These are phyloP conservation scores for Dermatemys mawii DNA, from an alignment of 2,113 vertebrate species.

Conservation along the genomic window DNA sequence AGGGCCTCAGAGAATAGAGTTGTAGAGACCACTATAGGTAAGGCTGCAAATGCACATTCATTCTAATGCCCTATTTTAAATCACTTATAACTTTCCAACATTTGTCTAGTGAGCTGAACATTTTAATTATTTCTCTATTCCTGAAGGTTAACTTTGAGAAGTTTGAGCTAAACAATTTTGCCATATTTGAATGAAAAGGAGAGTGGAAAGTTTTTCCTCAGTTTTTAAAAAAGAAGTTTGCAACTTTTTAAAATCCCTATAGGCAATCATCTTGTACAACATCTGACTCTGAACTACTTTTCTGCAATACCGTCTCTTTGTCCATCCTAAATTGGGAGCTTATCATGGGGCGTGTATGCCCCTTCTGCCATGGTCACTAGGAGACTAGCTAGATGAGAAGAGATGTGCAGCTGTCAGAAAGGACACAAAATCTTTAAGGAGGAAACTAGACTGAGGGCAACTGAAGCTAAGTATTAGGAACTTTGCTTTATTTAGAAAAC, in stretches of 20 bases:
- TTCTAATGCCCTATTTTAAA: neutral
- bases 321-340: too few species aligned
- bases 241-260: neutral
- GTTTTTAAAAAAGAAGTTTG: too few species aligned
- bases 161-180: neutral
- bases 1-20: too few species aligned
- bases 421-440: neutral
- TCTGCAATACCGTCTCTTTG: neutral
- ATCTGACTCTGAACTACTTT: neutral
- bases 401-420: neutral
- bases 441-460: neutral
- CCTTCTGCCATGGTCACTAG: neutral
- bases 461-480: neutral
- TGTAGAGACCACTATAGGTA: neutral
- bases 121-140: neutral
- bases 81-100: neutral
- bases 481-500: neutral
- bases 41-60: neutral
- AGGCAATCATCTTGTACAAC: neutral
- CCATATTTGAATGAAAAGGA: too few species aligned
- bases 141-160: neutral
- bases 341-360: too few species aligned
- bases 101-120: neutral
- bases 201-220: too few species aligned
- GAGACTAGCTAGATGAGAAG: neutral